phyloP scores from a whole-genome alignment of 2,797 vertebrate species.

The Pipistrellus pygmaeus region DNA sequence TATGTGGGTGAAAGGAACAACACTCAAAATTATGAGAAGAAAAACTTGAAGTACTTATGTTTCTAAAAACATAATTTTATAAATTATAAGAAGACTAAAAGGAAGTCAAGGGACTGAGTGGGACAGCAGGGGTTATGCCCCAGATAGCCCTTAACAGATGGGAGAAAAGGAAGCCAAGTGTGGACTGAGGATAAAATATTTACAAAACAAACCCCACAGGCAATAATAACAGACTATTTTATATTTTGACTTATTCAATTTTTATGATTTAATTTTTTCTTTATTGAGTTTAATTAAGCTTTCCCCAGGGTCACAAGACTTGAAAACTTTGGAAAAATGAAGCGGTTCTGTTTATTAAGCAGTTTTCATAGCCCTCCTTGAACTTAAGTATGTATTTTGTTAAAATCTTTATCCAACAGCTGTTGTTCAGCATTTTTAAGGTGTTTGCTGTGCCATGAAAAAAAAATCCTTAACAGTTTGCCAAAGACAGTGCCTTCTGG shows the following conservation, averaged over 20 bases:
- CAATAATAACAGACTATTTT: slow-evolving; percentile 83
- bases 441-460: neutral
- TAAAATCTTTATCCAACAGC: slow-evolving; percentile 70
- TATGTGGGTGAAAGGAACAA: neutral
- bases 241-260: slow-evolving; percentile 83
- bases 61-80: slow-evolving; percentile 74
- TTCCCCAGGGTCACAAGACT: slow-evolving; percentile 76
- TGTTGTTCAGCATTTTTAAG: slow-evolving; percentile 74
- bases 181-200: slow-evolving; percentile 78
- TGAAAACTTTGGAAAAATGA: slow-evolving; percentile 77
- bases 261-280: slow-evolving; percentile 87
- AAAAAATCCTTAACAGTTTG: slow-evolving; percentile 29
- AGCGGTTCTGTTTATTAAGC: slow-evolving; percentile 82
- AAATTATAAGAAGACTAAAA: slow-evolving; percentile 75
- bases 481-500: slow-evolving; percentile 46
- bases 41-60: slow-evolving; percentile 33
- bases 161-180: slow-evolving; percentile 22
- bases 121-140: slow-evolving; percentile 47
- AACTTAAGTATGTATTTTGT: slow-evolving; percentile 76
- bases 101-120: neutral
- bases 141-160: slow-evolving; percentile 44
- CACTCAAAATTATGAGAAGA: neutral
- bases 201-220: slow-evolving; percentile 80
- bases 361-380: slow-evolving; percentile 74
- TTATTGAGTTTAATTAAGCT: slow-evolving; percentile 85